Base-by-base conservation (phyloP, 2,888 invertebrate genomes). In the Andrena flavipes region DNA sequence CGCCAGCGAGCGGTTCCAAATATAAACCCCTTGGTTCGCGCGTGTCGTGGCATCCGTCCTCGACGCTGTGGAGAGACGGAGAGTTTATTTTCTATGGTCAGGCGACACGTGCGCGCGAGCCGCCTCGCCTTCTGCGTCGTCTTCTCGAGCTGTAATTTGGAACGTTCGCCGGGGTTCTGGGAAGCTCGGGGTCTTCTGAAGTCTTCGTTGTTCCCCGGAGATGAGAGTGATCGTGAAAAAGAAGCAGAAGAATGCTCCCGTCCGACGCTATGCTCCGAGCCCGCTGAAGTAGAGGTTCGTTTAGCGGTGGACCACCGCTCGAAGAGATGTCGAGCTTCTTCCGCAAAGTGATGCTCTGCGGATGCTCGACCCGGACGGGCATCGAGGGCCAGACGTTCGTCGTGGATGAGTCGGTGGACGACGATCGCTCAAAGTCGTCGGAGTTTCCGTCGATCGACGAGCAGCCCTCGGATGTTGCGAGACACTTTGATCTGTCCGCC, bases 331-430 rank as follows among this genome's bases (percentile, higher is more conserved):
- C 90, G 30, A 87, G 85, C 68, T 90, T 92, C 72, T 84, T 93
- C 64, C 92, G 92, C 2, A 91, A 90, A 70, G 76, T 93, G 62
- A 80, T 92, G 64, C 89, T 91, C 80, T 93, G 93, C 89, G 92
- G 92, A 4, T 93, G 93, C 79, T 76, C 82, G 76, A 75, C 76
- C 33, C 76, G 86, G 7, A 71, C 88, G 23, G 85, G 78, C 3
- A 76, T 83, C 54, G 90, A 91, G 30, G 87, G 89, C 33, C 88
- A 85, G 23, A 90, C 90, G 82, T 88, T 88, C 75, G 83, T 89
- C 69, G 87, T 85, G 69, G 90, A 90, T 72, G 86, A 89, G 33
- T 84, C 88, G 51, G 49, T 81, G 7, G 81, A 81, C 80, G 89
- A 91, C 76, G 91, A 92, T 20, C 76, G 86, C 1, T 88, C 89